These are phyloP conservation scores for Yponomeuta evonymella DNA, from an alignment of 2,888 invertebrate species.

Conservation along the genomic window DNA sequence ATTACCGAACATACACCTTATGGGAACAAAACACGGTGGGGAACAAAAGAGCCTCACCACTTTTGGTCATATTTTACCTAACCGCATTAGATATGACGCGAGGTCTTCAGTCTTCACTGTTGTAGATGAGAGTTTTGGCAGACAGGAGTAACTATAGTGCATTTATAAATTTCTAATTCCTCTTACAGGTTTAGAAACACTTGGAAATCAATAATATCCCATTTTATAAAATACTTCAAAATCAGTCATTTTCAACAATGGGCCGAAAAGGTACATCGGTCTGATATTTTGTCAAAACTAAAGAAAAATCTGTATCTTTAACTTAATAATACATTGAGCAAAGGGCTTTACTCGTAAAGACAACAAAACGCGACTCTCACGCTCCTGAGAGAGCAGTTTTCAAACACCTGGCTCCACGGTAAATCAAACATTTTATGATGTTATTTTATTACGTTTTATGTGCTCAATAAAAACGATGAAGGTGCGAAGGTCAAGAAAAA, in stretches of 20 bases:
- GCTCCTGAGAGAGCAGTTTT: background rate
- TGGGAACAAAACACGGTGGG: background rate
- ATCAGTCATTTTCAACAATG: too few species aligned
- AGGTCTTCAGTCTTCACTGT: too few species aligned
- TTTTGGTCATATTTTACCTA: background rate
- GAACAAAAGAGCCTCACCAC: background rate
- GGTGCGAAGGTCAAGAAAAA: background rate
- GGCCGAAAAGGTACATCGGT: too few species aligned
- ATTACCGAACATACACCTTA: background rate
- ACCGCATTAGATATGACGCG: background rate
- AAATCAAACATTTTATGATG: conserved; percentile 2
- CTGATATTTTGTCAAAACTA: too few species aligned
- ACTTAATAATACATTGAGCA: too few species aligned
- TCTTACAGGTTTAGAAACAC: too few species aligned
- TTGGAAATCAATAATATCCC: too few species aligned
- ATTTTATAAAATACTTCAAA: too few species aligned
- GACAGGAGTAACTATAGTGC: too few species aligned
- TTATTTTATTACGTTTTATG: conserved; percentile 4
- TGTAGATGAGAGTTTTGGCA: too few species aligned
- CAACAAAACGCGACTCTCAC: background rate
- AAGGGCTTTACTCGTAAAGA: background rate
- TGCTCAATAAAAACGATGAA: background rate
- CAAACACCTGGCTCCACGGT: background rate
- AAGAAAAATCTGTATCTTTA: too few species aligned
- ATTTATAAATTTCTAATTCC: too few species aligned